Conservation (phyloP, 2,797 vertebrate genomes). For the Anisognathus igniventris region DNA sequence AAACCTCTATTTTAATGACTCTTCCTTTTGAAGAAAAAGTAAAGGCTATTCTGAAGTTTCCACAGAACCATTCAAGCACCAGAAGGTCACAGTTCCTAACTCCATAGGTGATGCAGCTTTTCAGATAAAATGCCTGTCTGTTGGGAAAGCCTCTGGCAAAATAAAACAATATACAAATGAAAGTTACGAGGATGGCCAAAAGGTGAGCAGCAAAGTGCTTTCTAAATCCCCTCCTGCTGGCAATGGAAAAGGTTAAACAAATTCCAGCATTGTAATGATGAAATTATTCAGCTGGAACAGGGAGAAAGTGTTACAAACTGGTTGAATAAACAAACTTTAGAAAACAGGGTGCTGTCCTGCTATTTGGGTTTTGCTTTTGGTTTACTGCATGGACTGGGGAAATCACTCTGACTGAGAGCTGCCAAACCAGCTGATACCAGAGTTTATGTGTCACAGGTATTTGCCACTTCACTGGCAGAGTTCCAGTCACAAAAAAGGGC, state of each 20-base stretch:
- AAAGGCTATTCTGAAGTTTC: neutral
- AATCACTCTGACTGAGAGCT: neutral
- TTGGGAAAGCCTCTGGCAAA: constrained; percentile 37
- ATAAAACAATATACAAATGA: neutral
- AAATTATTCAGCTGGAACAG: neutral
- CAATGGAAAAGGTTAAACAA: neutral
- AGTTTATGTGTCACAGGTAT: neutral
- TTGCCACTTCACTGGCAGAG: neutral
- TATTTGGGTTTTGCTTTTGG: neutral
- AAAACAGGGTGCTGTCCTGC: neutral
- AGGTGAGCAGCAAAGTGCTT: constrained; percentile 7
- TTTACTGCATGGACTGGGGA: neutral
- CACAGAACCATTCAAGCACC: neutral
- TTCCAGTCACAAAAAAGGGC: neutral
- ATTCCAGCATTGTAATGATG: neutral
- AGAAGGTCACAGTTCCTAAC: neutral
- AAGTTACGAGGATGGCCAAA: neutral
- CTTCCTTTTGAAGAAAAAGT: neutral
- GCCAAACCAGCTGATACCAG: neutral
- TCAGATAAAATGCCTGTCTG: neutral
- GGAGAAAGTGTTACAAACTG: neutral
- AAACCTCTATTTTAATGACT: neutral
- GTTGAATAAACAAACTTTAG: neutral
- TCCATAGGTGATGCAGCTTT: neutral
- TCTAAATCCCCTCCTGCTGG: neutral